Evolutionary conservation across 2,888 invertebrate species (phyloP).

Genomic region (Orgyia antiqua): DNA sequence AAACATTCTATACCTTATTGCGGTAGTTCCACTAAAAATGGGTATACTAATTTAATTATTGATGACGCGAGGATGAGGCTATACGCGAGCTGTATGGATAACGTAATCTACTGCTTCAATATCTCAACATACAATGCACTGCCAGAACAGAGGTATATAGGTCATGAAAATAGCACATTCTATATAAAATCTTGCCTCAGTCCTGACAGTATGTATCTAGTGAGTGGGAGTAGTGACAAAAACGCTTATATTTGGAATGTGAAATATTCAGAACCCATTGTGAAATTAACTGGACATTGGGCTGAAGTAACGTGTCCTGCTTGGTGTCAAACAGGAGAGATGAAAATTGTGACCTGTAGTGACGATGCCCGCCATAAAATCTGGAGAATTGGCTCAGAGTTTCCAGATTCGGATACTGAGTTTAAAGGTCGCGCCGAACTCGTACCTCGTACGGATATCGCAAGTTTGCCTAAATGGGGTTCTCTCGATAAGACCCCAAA

Average conservation of each 20-base stretch:
- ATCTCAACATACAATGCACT: slow-evolving; percentile 81
- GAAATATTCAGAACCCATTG: slow-evolving; percentile 80
- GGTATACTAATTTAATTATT: slow-evolving; percentile 87
- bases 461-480: slow-evolving; percentile 40
- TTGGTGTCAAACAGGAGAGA: slow-evolving; percentile 82
- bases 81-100: slow-evolving; percentile 93
- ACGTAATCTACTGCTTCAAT: slow-evolving; percentile 91
- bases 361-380: slow-evolving; percentile 89
- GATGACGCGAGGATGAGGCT: slow-evolving; percentile 83
- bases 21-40: slow-evolving; percentile 82
- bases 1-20: slow-evolving; percentile 85
- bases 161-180: slow-evolving; percentile 88
- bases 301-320: slow-evolving; percentile 93
- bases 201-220: slow-evolving; percentile 87
- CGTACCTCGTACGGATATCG: slow-evolving; percentile 34
- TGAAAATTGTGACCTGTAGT: slow-evolving; percentile 87
- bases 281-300: slow-evolving; percentile 85
- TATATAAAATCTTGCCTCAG: slow-evolving; percentile 91
- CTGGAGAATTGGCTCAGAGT: slow-evolving; percentile 82
- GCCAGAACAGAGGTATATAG: slow-evolving; percentile 82
- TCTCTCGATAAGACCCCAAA: slow-evolving; percentile 67
- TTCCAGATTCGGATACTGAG: slow-evolving; percentile 40
- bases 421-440: slow-evolving; percentile 53
- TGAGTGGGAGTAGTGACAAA: slow-evolving; percentile 93
- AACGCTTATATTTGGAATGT: slow-evolving; percentile 92